These are phyloP conservation scores for Caradrina clavipalpis DNA, from an alignment of 2,888 invertebrate genomes.

Conservation along the genomic window DNA sequence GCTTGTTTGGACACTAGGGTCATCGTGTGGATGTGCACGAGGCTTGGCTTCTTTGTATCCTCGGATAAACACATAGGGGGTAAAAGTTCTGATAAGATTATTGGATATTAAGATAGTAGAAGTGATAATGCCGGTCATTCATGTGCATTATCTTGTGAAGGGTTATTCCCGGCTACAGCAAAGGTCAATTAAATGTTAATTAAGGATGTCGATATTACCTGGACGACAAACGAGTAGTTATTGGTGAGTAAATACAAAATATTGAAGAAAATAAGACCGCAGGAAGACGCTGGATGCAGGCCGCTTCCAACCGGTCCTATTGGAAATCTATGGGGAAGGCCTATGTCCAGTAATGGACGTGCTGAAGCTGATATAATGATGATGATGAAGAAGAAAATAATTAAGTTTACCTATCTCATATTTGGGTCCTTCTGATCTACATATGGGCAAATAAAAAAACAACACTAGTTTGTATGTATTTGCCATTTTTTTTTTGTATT, in stretches of 20 bases:
- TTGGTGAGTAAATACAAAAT: not conserved
- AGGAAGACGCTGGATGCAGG: no score
- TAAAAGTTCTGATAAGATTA: slow-evolving; percentile 36
- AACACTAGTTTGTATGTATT: not conserved
- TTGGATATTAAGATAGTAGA: slow-evolving; percentile 22
- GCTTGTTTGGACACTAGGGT: slow-evolving; percentile 19
- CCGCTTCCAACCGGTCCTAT: no score
- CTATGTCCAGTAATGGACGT: no score
- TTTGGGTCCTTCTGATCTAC: no score
- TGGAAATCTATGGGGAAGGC: no score
- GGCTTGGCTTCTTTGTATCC: slow-evolving; percentile 10
- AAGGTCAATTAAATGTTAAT: slow-evolving; percentile 7
- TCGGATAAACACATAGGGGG: not conserved
- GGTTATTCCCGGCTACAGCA: not conserved
- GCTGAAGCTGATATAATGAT: no score
- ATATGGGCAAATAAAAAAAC: not conserved
- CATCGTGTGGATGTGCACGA: slow-evolving; percentile 24
- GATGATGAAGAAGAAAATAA: not conserved
- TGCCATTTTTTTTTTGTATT: no score
- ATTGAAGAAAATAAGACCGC: no score
- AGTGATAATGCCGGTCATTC: not conserved
- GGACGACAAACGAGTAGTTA: no score
- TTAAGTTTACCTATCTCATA: no score
- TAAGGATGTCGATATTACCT: not conserved
- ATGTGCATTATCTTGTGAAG: slow-evolving; percentile 3